Base-by-base conservation (phyloP, 2,113 vertebrate species). In the Orcinus orca region DNA sequence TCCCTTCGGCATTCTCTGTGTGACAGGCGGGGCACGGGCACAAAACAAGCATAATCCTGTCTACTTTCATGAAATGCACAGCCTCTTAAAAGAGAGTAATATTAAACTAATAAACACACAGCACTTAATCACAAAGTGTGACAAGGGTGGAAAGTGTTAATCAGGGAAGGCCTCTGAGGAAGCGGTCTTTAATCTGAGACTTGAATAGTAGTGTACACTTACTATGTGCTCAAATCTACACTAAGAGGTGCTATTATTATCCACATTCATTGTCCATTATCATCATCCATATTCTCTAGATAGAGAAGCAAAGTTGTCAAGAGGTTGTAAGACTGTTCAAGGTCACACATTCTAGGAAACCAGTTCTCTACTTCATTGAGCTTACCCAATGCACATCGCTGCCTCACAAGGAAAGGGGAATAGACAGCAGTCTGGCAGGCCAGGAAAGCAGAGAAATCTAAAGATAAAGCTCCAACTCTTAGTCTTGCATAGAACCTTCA, bases 311-410 rank as follows among this genome's bases (percentile, higher is more conserved):
- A 86, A 83, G 17, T 23, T 26, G 5, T 80, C 25, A 25, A 67
- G 77, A 65, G 23, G 3, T 31, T 31, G 6, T 25, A 41, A n/a
- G 44, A 25, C 11, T 25, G 0, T 38, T 53, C 11, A n/a, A 89
- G 86, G 25, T 36, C 55, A 68, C 18, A 63, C 6, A 15, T 76
- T 62, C 6, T 77, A 15, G 15, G 26, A 12, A 65, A 53, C 12
- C 8, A 62, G 8, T 53, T 31, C 36, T 21, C 23, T 8, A 50
- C 18, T 79, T 44, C 21, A 17, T 1, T 14, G 12, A 5, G 5
- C 23, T 68, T 21, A 70, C 1, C 12, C 31, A 13, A 6, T 2
- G 2, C 11, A 74, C 8, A 8, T 0, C 3, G 14, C 23, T n/a
- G 21, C 26, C 68, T 86, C 31, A 0, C 25, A 50, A 21, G 23